Conservation (phyloP, 2,113 vertebrate species). For the Dromaius novaehollandiae region DNA sequence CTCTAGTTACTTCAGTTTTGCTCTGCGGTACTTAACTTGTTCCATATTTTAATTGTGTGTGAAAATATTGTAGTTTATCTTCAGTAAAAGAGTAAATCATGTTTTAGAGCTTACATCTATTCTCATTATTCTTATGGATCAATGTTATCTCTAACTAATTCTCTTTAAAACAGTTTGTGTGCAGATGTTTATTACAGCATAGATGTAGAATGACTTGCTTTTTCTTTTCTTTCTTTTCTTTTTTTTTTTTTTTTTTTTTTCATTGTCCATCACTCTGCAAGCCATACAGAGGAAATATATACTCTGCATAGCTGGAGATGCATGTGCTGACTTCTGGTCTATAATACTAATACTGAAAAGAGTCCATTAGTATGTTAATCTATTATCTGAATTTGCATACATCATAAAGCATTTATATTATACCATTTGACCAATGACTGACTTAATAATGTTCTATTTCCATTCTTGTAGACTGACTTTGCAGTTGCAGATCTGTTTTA, state of each 20-base stretch:
- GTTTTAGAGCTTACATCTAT: background rate
- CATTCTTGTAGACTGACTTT: background rate
- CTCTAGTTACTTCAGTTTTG: background rate
- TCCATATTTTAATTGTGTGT: background rate
- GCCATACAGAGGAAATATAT: background rate
- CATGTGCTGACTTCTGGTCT: background rate
- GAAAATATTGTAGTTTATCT: background rate
- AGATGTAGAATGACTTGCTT: background rate
- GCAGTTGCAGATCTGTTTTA: background rate
- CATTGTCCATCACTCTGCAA: background rate
- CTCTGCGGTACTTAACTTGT: background rate
- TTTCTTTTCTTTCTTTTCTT: background rate
- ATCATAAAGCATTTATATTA: background rate
- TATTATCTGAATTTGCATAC: background rate
- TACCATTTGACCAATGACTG: background rate
- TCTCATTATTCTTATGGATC: background rate
- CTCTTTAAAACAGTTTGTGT: background rate
- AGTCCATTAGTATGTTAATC: background rate
- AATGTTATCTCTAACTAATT: background rate
- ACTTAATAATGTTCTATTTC: background rate
- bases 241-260: background rate
- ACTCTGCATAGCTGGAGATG: background rate
- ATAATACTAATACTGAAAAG: background rate
- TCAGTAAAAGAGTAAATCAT: background rate
- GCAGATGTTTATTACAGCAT: background rate